These are phyloP conservation scores for Etheostoma cragini DNA, from an alignment of 2,113 vertebrate species.

Conservation along the genomic window DNA sequence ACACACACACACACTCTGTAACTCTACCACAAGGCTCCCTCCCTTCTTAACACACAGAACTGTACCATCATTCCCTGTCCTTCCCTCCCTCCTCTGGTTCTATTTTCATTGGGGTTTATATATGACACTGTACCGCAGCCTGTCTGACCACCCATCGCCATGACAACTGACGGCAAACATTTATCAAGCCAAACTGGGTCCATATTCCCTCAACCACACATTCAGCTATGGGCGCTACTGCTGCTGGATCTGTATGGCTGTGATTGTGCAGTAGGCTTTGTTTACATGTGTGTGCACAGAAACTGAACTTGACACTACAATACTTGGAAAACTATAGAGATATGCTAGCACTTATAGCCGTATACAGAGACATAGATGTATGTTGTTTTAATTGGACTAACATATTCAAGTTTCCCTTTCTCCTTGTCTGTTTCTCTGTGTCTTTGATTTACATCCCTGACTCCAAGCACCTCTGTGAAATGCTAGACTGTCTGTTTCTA, in stretches of 20 bases:
- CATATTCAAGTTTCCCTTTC: neutral
- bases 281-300: neutral
- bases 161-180: conserved; percentile 77
- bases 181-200: conserved; percentile 70
- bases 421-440: conserved; percentile 6
- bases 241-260: conserved; percentile 35
- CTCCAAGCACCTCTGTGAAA: conserved; percentile 34
- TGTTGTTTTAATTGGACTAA: conserved; percentile 16
- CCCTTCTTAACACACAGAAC: conserved; percentile 18
- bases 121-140: conserved; percentile 64
- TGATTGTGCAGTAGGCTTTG: conserved; percentile 11
- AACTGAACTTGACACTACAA: conserved; percentile 30
- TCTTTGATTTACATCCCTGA: conserved; percentile 30
- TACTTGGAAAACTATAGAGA: conserved; percentile 24
- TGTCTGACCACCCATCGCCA: conserved; percentile 65
- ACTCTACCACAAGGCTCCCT: conserved; percentile 39
- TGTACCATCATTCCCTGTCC: conserved; percentile 39
- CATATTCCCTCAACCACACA: conserved; percentile 73
- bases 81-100: conserved; percentile 42
- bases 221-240: conserved; percentile 50
- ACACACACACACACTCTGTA: neutral
- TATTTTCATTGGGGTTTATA: conserved; percentile 63
- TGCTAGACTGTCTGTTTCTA: conserved; percentile 50
- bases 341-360: neutral
- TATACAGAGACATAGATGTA: neutral